A percentile compares a stretch with the other conserved stretches of the same genome.
phyloP scores from a whole-genome alignment of 2,113 vertebrate genomes.

The Lichenostomus cassidix region DNA sequence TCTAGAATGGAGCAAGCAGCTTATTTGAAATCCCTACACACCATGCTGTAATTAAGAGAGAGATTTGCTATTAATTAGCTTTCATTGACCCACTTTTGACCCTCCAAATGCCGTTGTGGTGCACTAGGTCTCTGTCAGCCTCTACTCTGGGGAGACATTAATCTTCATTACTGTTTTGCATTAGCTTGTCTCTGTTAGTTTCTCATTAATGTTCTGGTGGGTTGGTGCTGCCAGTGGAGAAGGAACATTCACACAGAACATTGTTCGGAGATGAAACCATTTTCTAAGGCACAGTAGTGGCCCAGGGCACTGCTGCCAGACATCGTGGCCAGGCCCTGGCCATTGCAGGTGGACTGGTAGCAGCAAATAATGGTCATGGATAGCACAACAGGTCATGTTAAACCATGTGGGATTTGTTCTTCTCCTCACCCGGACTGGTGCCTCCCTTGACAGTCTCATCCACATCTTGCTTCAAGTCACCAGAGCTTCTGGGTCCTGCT shows the following conservation, averaged over 20 bases:
- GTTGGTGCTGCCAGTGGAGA: not conserved
- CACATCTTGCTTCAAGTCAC: not conserved
- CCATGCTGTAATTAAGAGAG: not conserved
- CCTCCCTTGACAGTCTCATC: not conserved
- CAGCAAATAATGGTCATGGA: not conserved
- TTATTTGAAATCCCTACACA: slow-evolving; percentile 10
- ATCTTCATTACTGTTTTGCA: slow-evolving; percentile 34
- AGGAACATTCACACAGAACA: not conserved
- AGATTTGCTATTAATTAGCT: slow-evolving; percentile 49
- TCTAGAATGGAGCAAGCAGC: not conserved
- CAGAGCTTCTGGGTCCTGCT: not conserved
- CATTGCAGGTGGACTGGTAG: not conserved
- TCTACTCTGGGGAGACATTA: slow-evolving; percentile 28
- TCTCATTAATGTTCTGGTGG: not conserved
- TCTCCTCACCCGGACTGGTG: not conserved
- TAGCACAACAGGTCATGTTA: not conserved
- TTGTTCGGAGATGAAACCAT: not conserved
- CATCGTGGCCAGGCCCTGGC: not conserved
- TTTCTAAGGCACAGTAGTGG: not conserved
- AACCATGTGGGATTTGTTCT: not conserved
- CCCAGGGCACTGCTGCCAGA: not conserved
- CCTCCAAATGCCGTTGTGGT: not conserved
- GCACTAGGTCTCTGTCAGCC: not conserved
- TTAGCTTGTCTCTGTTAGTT: not conserved
- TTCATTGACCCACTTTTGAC: slow-evolving; percentile 44